Conservation (phyloP, 1,140 invertebrate species). For the Adoxophyes honmai region DNA sequence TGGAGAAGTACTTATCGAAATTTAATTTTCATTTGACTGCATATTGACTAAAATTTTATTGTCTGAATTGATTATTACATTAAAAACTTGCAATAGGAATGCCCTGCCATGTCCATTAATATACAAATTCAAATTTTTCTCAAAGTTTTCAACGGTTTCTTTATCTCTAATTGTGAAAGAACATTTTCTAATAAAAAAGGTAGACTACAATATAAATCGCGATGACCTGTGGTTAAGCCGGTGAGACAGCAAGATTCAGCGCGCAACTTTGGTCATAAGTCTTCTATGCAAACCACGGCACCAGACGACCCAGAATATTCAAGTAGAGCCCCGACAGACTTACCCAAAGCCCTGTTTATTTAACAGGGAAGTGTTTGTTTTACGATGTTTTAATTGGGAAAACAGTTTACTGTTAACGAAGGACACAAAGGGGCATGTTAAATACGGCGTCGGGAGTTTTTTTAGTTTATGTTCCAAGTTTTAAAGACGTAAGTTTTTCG, state of each 20-base stretch:
- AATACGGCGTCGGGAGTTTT: conserved; percentile 31
- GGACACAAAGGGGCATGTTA: conserved; percentile 33
- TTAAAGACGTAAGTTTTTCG: not conserved
- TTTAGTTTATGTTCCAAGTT: conserved; percentile 3
- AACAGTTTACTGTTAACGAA: conserved; percentile 59
- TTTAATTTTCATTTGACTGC: too few relatives aligned
- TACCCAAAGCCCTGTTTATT: conserved; percentile 24
- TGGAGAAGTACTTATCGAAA: too few relatives aligned
- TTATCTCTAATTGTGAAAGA: too few relatives aligned
- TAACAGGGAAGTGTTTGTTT: conserved; percentile 34
- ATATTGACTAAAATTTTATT: too few relatives aligned
- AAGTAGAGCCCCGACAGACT: not conserved
- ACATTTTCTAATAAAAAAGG: too few relatives aligned
- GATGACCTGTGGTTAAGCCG: not conserved
- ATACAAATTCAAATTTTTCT: too few relatives aligned
- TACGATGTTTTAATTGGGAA: conserved; percentile 60
- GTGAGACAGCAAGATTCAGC: not conserved
- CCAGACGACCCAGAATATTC: not conserved
- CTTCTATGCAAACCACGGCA: not conserved
- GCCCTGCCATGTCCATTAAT: too few relatives aligned
- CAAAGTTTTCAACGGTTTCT: too few relatives aligned
- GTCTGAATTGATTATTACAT: too few relatives aligned
- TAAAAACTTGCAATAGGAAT: too few relatives aligned
- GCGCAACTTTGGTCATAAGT: not conserved
- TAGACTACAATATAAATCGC: too few relatives aligned